phyloP scores from a whole-genome alignment of 2,113 vertebrate species.

The Calonectris borealis region DNA sequence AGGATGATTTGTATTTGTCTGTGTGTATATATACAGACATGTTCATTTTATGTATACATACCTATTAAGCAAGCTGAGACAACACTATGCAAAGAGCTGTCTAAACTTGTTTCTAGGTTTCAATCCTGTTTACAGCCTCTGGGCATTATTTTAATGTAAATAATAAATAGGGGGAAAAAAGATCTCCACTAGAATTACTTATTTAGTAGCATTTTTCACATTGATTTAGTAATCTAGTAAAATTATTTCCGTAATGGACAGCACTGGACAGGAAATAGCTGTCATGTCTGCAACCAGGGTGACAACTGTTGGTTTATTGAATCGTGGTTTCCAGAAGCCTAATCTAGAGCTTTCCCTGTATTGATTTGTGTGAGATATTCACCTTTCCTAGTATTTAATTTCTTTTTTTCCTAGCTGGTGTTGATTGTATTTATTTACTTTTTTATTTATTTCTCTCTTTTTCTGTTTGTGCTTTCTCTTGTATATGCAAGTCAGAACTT shows the following conservation, averaged over 20 bases:
- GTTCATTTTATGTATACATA: neutral
- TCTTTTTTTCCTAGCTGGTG: neutral
- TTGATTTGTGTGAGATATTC: neutral
- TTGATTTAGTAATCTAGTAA: neutral
- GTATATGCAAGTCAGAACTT: neutral
- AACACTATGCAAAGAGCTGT: neutral
- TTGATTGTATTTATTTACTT: neutral
- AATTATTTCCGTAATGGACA: neutral
- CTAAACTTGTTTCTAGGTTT: neutral
- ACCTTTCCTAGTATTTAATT: neutral
- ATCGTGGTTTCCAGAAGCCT: neutral
- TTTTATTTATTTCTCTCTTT: neutral
- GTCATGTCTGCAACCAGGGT: neutral
- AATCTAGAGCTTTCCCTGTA: neutral
- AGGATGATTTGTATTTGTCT: neutral
- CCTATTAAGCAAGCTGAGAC: neutral
- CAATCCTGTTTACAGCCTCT: neutral
- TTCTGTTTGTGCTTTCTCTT: neutral
- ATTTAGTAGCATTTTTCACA: neutral
- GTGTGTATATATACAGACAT: neutral
- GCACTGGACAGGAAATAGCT: neutral
- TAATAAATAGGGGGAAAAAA: neutral
- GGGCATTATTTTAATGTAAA: conserved; percentile 18
- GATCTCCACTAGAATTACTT: neutral
- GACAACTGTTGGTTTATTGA: neutral